These are phyloP conservation scores for Cichlasoma orientale DNA, from an alignment of 2,797 vertebrate species.

Conservation along the genomic window DNA sequence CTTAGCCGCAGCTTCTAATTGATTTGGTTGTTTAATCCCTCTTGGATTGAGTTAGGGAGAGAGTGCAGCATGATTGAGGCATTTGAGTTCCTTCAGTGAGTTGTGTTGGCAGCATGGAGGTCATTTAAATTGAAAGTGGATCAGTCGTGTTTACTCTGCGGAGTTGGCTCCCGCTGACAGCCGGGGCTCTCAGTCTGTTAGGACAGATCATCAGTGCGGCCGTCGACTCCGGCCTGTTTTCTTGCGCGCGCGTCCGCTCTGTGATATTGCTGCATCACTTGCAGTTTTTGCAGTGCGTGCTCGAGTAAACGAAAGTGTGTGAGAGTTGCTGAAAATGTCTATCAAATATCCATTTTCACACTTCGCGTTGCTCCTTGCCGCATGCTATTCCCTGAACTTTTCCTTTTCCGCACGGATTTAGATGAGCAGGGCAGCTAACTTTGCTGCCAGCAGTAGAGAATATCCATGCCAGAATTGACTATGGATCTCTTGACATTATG, in stretches of 20 bases:
- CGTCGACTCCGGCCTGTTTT: constrained; percentile 53
- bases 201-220: constrained; percentile 55
- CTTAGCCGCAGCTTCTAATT: constrained; percentile 73
- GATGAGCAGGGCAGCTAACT: constrained; percentile 49
- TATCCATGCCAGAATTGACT: constrained; percentile 71
- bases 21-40: constrained; percentile 80
- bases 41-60: constrained; percentile 68
- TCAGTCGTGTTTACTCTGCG: constrained; percentile 70
- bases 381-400: constrained; percentile 12
- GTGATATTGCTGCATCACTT: background rate
- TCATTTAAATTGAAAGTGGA: constrained; percentile 73
- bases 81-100: constrained; percentile 63
- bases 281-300: constrained; percentile 5
- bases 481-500: constrained; percentile 82
- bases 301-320: background rate
- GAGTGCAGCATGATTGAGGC: constrained; percentile 63
- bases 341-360: constrained; percentile 44
- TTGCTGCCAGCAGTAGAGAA: constrained; percentile 51
- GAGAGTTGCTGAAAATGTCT: constrained; percentile 12
- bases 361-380: background rate
- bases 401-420: constrained; percentile 33
- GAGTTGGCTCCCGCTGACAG: constrained; percentile 62
- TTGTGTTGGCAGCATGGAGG: constrained; percentile 52
- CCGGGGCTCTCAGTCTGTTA: constrained; percentile 50
- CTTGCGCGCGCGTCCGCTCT: constrained; percentile 23